These are phyloP conservation scores for Synergus umbraculus DNA, from an alignment of 2,888 invertebrate genomes.

Conservation along the genomic window DNA sequence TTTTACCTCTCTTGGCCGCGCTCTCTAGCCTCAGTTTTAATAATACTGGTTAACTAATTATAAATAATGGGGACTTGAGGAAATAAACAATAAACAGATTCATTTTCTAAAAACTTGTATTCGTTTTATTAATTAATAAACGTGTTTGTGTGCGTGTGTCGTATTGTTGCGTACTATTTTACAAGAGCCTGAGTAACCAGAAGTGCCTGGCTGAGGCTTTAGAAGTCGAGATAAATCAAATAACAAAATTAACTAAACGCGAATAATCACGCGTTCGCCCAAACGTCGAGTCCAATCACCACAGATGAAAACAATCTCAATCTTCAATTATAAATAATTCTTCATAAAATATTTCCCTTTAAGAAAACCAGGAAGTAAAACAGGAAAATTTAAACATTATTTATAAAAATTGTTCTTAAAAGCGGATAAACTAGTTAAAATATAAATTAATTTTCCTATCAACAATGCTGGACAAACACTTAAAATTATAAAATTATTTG, in stretches of 20 bases:
- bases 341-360: neutral
- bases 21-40: too few species aligned
- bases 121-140: constrained; percentile 76
- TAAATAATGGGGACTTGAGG: neutral
- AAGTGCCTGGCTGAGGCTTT: constrained; percentile 47
- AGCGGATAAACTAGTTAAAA: neutral
- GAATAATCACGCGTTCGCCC: constrained; percentile 63
- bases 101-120: constrained; percentile 76
- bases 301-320: constrained; percentile 18
- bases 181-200: constrained; percentile 72
- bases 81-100: neutral
- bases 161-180: constrained; percentile 73
- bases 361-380: neutral
- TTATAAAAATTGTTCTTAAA: neutral
- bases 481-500: neutral
- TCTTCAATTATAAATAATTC: neutral
- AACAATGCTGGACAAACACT: neutral
- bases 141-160: constrained; percentile 69
- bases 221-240: constrained; percentile 76
- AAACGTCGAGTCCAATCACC: constrained; percentile 33
- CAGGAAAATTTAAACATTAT: neutral
- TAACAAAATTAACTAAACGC: constrained; percentile 77
- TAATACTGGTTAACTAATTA: neutral
- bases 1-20: too few species aligned
- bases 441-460: neutral